Conservation (phyloP, 2,888 invertebrate genomes). For the Drosophila aldrichi region DNA sequence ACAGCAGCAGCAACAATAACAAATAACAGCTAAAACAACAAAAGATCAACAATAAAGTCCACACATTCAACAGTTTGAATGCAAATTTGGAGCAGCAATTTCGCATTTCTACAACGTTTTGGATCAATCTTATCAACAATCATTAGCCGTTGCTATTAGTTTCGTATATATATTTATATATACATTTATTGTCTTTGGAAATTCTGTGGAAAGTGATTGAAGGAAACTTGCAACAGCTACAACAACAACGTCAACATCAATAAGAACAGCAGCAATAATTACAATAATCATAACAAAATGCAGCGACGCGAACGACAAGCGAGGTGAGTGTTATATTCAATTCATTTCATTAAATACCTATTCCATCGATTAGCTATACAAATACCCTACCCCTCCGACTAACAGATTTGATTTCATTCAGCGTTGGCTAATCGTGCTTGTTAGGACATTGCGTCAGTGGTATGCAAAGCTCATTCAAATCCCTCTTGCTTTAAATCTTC, state of each 20-base stretch:
- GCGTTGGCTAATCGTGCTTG: constrained; percentile 23
- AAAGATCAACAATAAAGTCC: constrained; percentile 17
- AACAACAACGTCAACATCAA: constrained; percentile 6
- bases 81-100: constrained; percentile 24
- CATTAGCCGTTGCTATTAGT: constrained; percentile 50
- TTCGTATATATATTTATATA: constrained; percentile 20
- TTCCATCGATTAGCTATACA: background rate
- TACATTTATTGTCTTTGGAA: constrained; percentile 51
- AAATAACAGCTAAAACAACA: background rate
- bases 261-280: constrained; percentile 2
- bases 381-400: constrained; percentile 15
- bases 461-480: constrained; percentile 14
- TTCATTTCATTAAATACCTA: background rate
- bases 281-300: constrained; percentile 48
- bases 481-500: background rate
- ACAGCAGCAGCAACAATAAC: background rate
- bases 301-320: constrained; percentile 73
- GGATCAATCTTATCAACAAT: constrained; percentile 48
- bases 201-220: constrained; percentile 66
- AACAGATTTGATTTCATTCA: constrained; percentile 19
- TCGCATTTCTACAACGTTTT: constrained; percentile 46
- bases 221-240: constrained; percentile 28
- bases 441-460: constrained; percentile 27
- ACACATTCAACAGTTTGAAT: constrained; percentile 43
- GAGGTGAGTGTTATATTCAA: constrained; percentile 57